Evolutionary conservation across 2,888 invertebrate genomes (phyloP).

Genomic region (Panopea generosa): DNA sequence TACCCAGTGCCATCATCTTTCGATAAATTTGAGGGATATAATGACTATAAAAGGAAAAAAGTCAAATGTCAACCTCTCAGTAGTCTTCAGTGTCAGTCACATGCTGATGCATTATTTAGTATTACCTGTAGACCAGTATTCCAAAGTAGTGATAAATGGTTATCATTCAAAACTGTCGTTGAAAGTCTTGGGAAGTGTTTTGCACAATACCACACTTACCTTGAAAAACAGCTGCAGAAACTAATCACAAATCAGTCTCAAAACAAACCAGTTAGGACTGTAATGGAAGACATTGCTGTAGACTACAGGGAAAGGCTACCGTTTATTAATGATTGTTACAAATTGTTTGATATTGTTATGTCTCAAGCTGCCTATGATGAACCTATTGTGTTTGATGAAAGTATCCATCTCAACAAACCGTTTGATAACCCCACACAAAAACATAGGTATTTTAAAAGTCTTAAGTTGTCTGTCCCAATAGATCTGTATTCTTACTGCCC

Average conservation of each 20-base stretch:
- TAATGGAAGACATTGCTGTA: background rate
- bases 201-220: background rate
- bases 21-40: constrained; percentile 21
- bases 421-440: constrained; percentile 26
- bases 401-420: constrained; percentile 25
- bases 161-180: background rate
- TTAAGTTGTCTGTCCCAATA: constrained; percentile 22
- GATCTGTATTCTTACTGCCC: constrained; percentile 29
- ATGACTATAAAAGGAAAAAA: constrained; percentile 21
- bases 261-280: background rate
- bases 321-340: constrained; percentile 2
- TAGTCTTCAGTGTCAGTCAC: constrained; percentile 3
- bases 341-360: background rate
- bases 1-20: constrained; percentile 10
- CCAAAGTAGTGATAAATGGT: constrained; percentile 15
- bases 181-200: background rate
- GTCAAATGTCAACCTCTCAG: constrained; percentile 5
- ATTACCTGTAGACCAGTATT: constrained; percentile 1
- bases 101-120: constrained; percentile 19
- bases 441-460: constrained; percentile 11
- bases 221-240: background rate
- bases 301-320: background rate
- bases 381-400: constrained; percentile 23
- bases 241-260: background rate
- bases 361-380: background rate